Evolutionary conservation across 2,113 vertebrate genomes (phyloP).

Genomic region (Aspiorhynchus laticeps): DNA sequence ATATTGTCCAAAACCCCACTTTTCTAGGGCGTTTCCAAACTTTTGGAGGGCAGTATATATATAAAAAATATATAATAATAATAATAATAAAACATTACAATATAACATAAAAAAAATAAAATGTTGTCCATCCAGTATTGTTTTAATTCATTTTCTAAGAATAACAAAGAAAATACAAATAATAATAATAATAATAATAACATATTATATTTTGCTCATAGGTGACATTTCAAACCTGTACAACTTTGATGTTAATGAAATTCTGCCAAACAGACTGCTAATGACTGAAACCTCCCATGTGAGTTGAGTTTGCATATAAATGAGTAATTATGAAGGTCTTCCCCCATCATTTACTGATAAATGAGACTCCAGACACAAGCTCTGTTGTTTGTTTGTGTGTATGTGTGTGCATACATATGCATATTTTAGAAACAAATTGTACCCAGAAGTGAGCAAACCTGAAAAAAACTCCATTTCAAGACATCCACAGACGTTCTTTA

Average conservation of each 20-base stretch:
- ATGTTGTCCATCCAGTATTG: not conserved
- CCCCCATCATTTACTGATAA: not conserved
- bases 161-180: not conserved
- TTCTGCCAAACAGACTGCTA: not conserved
- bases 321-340: slow-evolving; percentile 1
- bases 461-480: too few species aligned
- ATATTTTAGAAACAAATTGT: too few species aligned
- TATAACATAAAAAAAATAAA: not conserved
- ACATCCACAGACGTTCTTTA: too few species aligned
- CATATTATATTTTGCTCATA: not conserved
- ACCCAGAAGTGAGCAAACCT: too few species aligned
- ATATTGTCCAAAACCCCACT: too few species aligned
- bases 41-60: too few species aligned
- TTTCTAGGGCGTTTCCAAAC: too few species aligned
- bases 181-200: too few species aligned
- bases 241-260: not conserved
- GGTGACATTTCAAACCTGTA: not conserved
- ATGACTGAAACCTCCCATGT: not conserved
- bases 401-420: not conserved
- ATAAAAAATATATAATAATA: too few species aligned
- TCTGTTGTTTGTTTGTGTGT: not conserved
- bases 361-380: not conserved
- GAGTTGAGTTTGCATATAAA: not conserved
- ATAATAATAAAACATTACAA: not conserved
- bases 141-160: not conserved